Conservation (phyloP, 2,797 vertebrate species). For the Argya squamiceps region DNA sequence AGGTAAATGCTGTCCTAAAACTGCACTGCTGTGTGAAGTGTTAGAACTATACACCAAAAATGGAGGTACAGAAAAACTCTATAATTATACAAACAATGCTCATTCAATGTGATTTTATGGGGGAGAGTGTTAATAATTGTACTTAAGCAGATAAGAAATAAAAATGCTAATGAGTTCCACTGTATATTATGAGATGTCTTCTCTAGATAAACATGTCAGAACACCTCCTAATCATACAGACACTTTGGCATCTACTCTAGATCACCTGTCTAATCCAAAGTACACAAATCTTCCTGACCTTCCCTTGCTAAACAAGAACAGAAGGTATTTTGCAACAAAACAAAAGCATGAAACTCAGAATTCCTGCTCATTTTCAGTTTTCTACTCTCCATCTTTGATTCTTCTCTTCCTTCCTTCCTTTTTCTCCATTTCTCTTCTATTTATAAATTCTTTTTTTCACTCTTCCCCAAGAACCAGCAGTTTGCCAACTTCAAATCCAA, state of each 20-base stretch:
- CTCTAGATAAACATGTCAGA: constrained; percentile 68
- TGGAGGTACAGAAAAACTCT: background rate
- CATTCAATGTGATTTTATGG: constrained; percentile 23
- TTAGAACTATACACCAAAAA: background rate
- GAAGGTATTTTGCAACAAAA: constrained; percentile 33
- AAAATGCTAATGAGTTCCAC: constrained; percentile 68
- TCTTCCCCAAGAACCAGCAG: background rate
- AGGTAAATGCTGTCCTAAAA: background rate
- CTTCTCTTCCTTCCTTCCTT: background rate
- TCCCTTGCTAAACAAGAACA: constrained; percentile 11
- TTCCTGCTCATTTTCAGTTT: constrained; percentile 20
- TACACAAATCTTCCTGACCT: constrained; percentile 34
- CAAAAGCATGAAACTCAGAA: background rate
- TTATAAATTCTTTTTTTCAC: background rate
- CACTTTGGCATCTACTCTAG: constrained; percentile 50
- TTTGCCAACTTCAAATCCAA: background rate
- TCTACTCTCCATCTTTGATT: background rate
- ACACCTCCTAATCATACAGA: constrained; percentile 57
- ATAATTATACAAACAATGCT: constrained; percentile 41
- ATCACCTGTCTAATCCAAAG: constrained; percentile 57
- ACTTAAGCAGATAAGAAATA: constrained; percentile 68
- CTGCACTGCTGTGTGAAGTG: background rate
- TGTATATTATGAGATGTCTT: constrained; percentile 70
- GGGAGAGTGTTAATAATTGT: constrained; percentile 54
- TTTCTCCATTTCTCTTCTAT: background rate